Base-by-base conservation (phyloP, 2,797 vertebrate genomes). In the Brotula barbata region DNA sequence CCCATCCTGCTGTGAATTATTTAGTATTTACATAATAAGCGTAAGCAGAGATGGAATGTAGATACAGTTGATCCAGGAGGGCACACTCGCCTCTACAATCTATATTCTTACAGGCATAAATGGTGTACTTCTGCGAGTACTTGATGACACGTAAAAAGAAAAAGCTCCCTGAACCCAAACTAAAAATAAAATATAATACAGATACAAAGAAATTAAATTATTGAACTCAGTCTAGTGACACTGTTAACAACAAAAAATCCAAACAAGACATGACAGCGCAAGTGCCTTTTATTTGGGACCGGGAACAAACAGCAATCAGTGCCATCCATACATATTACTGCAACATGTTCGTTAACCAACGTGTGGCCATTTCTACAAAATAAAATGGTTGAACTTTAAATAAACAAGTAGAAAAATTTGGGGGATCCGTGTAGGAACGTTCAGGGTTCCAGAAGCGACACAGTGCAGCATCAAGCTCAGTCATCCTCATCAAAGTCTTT, bases 401-500 rank as follows among this genome's bases (percentile, higher is more conserved):
- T 91, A 90, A 89, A 89, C 78, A 82, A 78, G 74, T 83, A 86
- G 61, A 89, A 87, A 87, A 89, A 73, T 17, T 64, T 61, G 47
- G 44, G 68, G 37, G 58, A 75, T 73, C 40, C 15, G 36, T 20
- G 44, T 46, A 59, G 46, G 44, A 46, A 41, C 34, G 0, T 45
- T 61, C 13, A 21, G 62, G 64, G 50, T 64, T 39, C 22, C 34
- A 61, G 54, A 54, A 45, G 46, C 62, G 57, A 69, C 66, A 39
- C n/a, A 46, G 47, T 16, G 57, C 20, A 8, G 16, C 12, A 19
- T 78, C 58, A 58, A 5, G 5, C 62, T 98, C 87, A 98, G 5
- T 98, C 97, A 17, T 99, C 97, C 17, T 96, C 95, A 22, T 98
- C 96, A 83, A 96, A 97, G 78, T 97, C 93, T 62, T 97, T 97